Conservation (phyloP, 1,140 invertebrate genomes). For the Glossosoma conforme region DNA sequence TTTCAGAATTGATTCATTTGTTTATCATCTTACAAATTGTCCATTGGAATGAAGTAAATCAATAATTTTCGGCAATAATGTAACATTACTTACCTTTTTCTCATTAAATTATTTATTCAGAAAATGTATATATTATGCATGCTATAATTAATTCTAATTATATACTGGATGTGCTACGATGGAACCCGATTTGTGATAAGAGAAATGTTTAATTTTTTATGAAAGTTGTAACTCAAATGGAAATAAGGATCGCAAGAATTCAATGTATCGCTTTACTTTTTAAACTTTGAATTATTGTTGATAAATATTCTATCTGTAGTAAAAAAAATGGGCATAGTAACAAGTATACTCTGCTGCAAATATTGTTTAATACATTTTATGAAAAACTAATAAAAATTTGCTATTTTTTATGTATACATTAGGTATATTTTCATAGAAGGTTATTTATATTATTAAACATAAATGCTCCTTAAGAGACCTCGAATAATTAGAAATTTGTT, state of each 20-base stretch:
- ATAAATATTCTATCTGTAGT: too few relatives aligned
- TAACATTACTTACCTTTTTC: too few relatives aligned
- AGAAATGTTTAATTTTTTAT: background rate
- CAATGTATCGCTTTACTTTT: background rate
- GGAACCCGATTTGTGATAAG: too few relatives aligned
- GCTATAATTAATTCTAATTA: too few relatives aligned
- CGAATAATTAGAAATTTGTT: background rate
- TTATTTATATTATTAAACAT: slow-evolving; percentile 13
- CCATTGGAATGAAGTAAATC: slow-evolving; percentile 20
- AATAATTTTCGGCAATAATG: slow-evolving; percentile 29
- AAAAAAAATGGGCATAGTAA: too few relatives aligned
- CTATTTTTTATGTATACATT: slow-evolving; percentile 27
- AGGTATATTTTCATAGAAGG: slow-evolving; percentile 31
- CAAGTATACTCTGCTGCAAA: too few relatives aligned
- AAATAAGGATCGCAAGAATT: slow-evolving; percentile 3
- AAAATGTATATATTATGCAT: slow-evolving; percentile 14
- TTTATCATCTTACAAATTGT: slow-evolving; percentile 26
- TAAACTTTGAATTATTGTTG: too few relatives aligned
- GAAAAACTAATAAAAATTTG: too few relatives aligned
- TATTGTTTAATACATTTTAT: too few relatives aligned
- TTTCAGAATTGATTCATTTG: slow-evolving; percentile 18
- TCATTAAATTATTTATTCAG: slow-evolving; percentile 13
- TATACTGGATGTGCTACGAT: too few relatives aligned
- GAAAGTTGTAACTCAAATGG: slow-evolving; percentile 1
- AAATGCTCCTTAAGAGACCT: background rate